A percentile compares a stretch with the other conserved stretches of the same genome.
Conservation (phyloP, 2,797 vertebrate genomes). For the Paratrypauchen microcephalus region DNA sequence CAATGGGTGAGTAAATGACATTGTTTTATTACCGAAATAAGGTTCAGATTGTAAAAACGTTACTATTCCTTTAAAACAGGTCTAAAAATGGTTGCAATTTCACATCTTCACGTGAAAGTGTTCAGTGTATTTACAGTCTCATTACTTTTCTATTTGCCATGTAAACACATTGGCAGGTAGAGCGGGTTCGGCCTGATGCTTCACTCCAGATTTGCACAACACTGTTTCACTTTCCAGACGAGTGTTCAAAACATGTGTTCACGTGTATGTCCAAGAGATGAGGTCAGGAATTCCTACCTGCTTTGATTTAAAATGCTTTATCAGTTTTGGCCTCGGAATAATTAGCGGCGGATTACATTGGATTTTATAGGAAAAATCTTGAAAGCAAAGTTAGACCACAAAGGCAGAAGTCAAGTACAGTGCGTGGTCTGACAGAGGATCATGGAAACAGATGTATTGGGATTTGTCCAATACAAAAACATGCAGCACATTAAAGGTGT, state of each 20-base stretch:
- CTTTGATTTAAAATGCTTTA: slow-evolving; percentile 11
- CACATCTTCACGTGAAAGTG: background rate
- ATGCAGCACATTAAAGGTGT: slow-evolving; percentile 24
- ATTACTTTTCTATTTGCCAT: background rate
- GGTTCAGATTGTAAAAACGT: no score
- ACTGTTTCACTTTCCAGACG: slow-evolving; percentile 50
- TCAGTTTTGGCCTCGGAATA: slow-evolving; percentile 17
- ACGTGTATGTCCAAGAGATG: slow-evolving; percentile 17
- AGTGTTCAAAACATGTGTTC: slow-evolving; percentile 52
- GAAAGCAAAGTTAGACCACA: slow-evolving; percentile 12
- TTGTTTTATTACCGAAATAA: no score
- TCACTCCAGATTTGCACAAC: slow-evolving; percentile 35
- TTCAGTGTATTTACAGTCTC: background rate
- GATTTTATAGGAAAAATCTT: background rate
- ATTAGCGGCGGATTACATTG: slow-evolving; percentile 18
- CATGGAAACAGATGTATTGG: slow-evolving; percentile 58
- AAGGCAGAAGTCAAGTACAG: slow-evolving; percentile 8
- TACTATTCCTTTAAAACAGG: no score
- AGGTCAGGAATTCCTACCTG: slow-evolving; percentile 21
- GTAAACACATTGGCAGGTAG: slow-evolving; percentile 8
- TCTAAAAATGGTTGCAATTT: no score
- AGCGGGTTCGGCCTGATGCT: slow-evolving; percentile 29
- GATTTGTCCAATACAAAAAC: slow-evolving; percentile 56
- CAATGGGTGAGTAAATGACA: no score
- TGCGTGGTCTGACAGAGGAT: slow-evolving; percentile 25